Percentiles rank a stretch among this genome's conserved stretches.
Conservation (phyloP, 2,888 invertebrate genomes). For the Charanyca ferruginea region DNA sequence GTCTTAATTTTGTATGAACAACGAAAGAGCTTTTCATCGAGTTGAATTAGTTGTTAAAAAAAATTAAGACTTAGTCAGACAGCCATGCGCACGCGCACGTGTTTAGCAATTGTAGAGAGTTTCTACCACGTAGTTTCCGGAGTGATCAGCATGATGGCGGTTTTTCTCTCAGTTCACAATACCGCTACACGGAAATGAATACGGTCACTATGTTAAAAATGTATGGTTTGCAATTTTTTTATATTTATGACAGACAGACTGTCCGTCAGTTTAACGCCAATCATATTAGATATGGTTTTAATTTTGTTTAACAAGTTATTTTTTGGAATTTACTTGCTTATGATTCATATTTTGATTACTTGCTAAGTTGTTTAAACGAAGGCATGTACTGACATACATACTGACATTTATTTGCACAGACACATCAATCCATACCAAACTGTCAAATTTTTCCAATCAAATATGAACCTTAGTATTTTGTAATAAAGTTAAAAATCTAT, state of each 20-base stretch:
- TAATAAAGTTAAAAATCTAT: no score
- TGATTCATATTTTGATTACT: not conserved
- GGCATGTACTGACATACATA: not conserved
- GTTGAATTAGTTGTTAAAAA: no score
- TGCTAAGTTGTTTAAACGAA: not conserved
- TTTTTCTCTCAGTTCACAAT: slow-evolving; percentile 20
- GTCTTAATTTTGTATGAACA: no score
- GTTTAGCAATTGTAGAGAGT: not conserved
- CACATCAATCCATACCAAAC: no score
- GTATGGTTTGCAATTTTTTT: not conserved
- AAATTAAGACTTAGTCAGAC: not conserved
- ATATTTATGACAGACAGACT: not conserved
- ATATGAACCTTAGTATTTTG: no score
- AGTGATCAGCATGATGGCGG: slow-evolving; percentile 25
- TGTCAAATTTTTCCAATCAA: no score
- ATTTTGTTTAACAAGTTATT: not conserved
- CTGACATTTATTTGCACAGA: not conserved
- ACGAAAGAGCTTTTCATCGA: no score
- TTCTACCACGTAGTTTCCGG: slow-evolving; percentile 5
- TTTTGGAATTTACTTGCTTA: not conserved
- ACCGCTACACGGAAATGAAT: slow-evolving; percentile 29
- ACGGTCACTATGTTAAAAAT: slow-evolving; percentile 26
- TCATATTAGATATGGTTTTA: slow-evolving; percentile 25
- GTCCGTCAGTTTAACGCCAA: slow-evolving; percentile 16
- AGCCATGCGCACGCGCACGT: not conserved